Base-by-base conservation (phyloP, 53 echinoderm and acorn worm genomes). In the Luidia sarsii region DNA sequence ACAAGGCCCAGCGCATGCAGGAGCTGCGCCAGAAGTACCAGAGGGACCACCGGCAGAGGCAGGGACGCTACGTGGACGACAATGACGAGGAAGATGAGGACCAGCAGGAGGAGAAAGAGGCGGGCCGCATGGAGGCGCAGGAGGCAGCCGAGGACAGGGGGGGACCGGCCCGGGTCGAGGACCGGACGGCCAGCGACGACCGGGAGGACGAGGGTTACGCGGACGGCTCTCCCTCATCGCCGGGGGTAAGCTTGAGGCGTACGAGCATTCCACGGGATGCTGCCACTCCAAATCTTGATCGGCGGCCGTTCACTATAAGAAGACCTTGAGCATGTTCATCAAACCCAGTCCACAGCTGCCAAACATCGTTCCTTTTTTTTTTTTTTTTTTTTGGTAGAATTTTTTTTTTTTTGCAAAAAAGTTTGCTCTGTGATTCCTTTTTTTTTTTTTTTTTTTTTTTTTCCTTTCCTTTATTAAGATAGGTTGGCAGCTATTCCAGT, bases 21-120 rank as follows among this genome's bases (percentile, higher is more conserved):
- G 59, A 87, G 50, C 38, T 94, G 79, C 38, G 94, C 81, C 91
- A 94, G 65, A 68, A 80, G 45, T 91, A 93, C 79, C 93, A 97
- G 56, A 87, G 94, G 39, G 65, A 80, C 25, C 95, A 92, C 61
- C 63, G 83, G 10, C 87, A 94, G 75, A 82, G 89, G 14, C 91
- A 63, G 28, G 72, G 80, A 34, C 64, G 41, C 14, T 72, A 90
- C 30, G 64, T 39, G 1, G 89, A 85, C 20, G 89, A 89, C 32
- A 88, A 81, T 16, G 80, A 80, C 27, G 63, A 73, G 13, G 82
- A 82, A 21, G 83, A 83, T 39, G 63, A 59, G 1, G 67, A 65
- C 27, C 72, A 72, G 10, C 77, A 86, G 11, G n/a, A n/a, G n/a
- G n/a, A n/a, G n/a, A n/a, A n/a, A n/a, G n/a, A 63, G 39, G 35